Percentiles rank a stretch among this genome's conserved stretches.
Conservation (phyloP, 2,797 vertebrate genomes). For the Smutsia temminckii region DNA sequence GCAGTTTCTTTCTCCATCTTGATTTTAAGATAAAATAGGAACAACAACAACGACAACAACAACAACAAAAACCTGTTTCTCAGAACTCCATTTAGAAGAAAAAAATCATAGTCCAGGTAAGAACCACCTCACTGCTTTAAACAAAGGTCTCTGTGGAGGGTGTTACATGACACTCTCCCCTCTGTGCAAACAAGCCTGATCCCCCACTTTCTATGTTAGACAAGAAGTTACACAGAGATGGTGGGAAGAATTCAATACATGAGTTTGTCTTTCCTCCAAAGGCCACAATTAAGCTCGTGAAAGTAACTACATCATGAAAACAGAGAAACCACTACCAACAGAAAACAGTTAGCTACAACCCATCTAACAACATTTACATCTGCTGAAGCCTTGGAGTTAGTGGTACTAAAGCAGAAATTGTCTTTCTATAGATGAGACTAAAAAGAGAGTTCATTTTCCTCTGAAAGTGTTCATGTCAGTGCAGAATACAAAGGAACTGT, state of each 20-base stretch:
- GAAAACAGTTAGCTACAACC: not conserved
- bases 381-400: not conserved
- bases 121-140: too few relatives aligned
- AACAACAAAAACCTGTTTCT: not conserved
- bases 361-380: not conserved
- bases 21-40: not conserved
- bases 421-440: not conserved
- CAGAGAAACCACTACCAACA: not conserved
- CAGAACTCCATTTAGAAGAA: not conserved
- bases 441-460: not conserved
- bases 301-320: not conserved
- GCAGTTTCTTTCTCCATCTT: not conserved
- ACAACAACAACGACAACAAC: too few relatives aligned
- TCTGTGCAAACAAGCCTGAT: fast-evolving
- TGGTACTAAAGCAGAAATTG: not conserved
- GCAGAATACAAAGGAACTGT: not conserved
- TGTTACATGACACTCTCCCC: not conserved
- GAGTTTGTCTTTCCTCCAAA: not conserved
- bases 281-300: not conserved
- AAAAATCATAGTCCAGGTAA: not conserved
- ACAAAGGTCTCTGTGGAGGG: not conserved
- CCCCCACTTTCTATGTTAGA: not conserved
- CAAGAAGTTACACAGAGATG: not conserved
- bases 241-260: not conserved
- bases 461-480: not conserved